These are phyloP conservation scores for Rhinolophus ferrumequinum DNA, from an alignment of 2,113 vertebrate genomes.

Conservation along the genomic window DNA sequence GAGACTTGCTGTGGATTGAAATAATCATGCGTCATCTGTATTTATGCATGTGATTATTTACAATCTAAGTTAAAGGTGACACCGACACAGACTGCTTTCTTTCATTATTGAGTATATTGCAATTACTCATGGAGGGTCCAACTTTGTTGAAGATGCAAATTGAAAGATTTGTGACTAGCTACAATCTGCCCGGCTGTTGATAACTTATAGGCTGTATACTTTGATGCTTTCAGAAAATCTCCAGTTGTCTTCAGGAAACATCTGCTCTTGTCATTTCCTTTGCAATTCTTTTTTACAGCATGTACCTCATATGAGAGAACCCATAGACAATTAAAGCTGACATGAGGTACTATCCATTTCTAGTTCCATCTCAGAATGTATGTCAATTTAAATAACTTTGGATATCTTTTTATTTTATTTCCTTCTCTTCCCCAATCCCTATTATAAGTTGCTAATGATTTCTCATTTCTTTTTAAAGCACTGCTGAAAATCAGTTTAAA, in stretches of 20 bases:
- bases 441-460: background rate
- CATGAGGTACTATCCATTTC: background rate
- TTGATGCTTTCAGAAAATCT: slow-evolving; percentile 42
- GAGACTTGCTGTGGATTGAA: background rate
- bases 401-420: slow-evolving; percentile 32
- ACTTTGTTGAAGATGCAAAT: background rate
- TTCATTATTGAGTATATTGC: background rate
- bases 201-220: background rate
- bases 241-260: slow-evolving; percentile 43
- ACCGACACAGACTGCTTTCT: background rate
- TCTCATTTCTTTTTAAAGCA: slow-evolving; percentile 16
- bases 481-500: slow-evolving; percentile 42
- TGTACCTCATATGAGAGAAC: background rate
- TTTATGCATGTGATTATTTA: background rate
- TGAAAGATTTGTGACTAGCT: background rate
- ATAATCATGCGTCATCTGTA: background rate
- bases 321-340: slow-evolving; percentile 26
- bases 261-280: slow-evolving; percentile 49
- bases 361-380: slow-evolving; percentile 12
- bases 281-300: slow-evolving; percentile 33
- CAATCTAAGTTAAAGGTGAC: background rate
- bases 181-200: background rate
- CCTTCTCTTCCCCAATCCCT: background rate
- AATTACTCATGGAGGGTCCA: background rate
- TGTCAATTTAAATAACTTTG: slow-evolving; percentile 13